Evolutionary conservation across 2,888 invertebrate species (phyloP), one percentile per base, ranked within the genome.

Genomic region (Neoascia interrupta): DNA sequence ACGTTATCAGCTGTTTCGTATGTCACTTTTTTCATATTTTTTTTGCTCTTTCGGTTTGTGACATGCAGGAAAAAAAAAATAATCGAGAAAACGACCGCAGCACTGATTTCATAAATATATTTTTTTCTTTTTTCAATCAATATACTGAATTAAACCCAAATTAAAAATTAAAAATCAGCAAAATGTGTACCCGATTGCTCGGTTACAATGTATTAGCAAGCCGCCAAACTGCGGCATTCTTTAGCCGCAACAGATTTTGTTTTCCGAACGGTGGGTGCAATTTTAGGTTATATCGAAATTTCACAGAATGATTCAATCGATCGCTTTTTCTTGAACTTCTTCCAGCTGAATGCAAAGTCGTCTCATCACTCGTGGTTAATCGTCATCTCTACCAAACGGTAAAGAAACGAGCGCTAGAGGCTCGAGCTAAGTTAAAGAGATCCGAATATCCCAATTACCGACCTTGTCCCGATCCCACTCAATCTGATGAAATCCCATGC

Each of bases 321-420:
- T 5, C 8, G 3, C 8, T 26, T 41, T 45, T 58, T 18, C 8
- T 51, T 18, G 0, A n/a, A 28, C 10, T 16, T 8, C 26, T 66
- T 79, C 56, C 56, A 79, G 79, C 47, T 31, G 37, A 60, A 61
- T 28, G 26, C 23, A 36, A 56, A 21, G 34, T 66, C 47, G 10
- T 56, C 26, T 31, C 61, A 15, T 41, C 61, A 16, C 15, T 51
- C 31, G 31, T 61, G 0, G 11, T 73, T 0, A 56, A 47, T 23
- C 60, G 79, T 13, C 84, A 82, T 61, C 81, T 87, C 53, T 85
- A 84, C 84, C 83, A 85, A 84, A 85, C 86, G 87, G 88, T 88
- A 85, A 88, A 86, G 69, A 87, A 85, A 83, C 82, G 86, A 60
- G 85, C 85, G 34, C 83, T 87, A 10, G 87, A 87, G 73, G 86